phyloP scores from a whole-genome alignment of 2,797 vertebrate species.

The Brachyalestes nurse region DNA sequence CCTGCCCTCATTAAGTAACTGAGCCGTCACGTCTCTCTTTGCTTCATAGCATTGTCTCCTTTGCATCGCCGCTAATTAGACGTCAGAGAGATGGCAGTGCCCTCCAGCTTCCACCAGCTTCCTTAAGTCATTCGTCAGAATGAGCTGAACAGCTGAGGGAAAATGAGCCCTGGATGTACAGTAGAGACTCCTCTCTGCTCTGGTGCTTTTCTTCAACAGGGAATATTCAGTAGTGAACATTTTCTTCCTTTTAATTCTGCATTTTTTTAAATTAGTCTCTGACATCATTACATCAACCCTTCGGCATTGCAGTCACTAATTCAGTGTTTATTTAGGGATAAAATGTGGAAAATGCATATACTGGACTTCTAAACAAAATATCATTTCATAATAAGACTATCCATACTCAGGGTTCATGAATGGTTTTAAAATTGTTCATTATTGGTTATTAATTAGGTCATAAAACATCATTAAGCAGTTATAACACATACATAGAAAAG shows the following conservation, averaged over 20 bases:
- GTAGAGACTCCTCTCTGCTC: background rate
- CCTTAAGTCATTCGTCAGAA: slow-evolving; percentile 7
- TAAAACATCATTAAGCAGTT: too few relatives aligned
- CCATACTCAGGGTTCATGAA: too few relatives aligned
- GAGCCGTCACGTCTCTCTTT: background rate
- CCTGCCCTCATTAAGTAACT: slow-evolving; percentile 37
- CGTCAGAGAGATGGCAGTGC: slow-evolving; percentile 7
- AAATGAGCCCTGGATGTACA: background rate
- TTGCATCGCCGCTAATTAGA: slow-evolving; percentile 35
- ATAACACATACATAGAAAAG: too few relatives aligned
- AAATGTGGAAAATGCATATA: too few relatives aligned
- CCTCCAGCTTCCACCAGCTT: background rate
- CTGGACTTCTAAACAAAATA: too few relatives aligned
- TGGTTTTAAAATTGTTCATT: too few relatives aligned
- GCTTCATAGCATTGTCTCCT: slow-evolving; percentile 2
- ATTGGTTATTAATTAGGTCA: too few relatives aligned
- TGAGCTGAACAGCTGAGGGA: background rate
- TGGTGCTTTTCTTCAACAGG: background rate
- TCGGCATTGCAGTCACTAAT: background rate
- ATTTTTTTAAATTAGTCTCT: background rate
- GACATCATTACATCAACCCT: background rate
- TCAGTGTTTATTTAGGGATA: too few relatives aligned
- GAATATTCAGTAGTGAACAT: background rate
- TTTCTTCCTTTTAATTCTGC: background rate
- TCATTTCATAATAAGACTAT: too few relatives aligned